These are phyloP conservation scores for Sinocyclocheilus rhinocerous DNA, from an alignment of 2,113 vertebrate species.

Conservation along the genomic window DNA sequence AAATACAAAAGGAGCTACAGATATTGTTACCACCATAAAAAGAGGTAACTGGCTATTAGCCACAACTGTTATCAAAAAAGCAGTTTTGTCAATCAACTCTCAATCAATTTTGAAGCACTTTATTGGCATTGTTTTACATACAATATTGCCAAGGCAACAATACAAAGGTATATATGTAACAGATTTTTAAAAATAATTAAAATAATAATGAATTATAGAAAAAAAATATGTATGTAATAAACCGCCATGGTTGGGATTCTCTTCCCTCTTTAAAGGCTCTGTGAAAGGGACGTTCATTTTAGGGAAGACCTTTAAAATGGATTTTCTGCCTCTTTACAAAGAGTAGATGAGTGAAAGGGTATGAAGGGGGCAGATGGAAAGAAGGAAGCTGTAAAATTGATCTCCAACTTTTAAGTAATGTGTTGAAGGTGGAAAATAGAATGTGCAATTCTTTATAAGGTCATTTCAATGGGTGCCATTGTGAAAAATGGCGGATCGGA, in stretches of 20 bases:
- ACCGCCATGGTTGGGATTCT: constrained; percentile 58
- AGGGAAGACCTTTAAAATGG: constrained; percentile 68
- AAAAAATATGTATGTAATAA: too few species aligned
- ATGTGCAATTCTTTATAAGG: constrained; percentile 39
- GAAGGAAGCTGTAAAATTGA: constrained; percentile 44
- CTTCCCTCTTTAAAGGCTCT: constrained; percentile 60
- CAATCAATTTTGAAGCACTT: not conserved
- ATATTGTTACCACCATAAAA: not conserved
- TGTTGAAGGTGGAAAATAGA: constrained; percentile 43
- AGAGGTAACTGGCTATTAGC: not conserved
- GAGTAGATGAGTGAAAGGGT: constrained; percentile 48
- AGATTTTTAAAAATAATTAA: too few species aligned
- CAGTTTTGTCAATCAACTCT: too few species aligned
- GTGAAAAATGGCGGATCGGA: not conserved
- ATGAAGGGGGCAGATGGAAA: constrained; percentile 13
- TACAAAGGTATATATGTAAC: too few species aligned
- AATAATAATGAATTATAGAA: too few species aligned
- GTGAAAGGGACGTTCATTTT: constrained; percentile 65
- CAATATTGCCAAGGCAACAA: too few species aligned
- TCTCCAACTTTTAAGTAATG: constrained; percentile 41
- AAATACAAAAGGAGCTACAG: not conserved
- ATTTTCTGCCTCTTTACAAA: constrained; percentile 71
- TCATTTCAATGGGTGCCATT: constrained; percentile 6
- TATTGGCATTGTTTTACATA: not conserved
- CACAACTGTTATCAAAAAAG: not conserved